Conservation (phyloP, 2,888 invertebrate species). For the Tuta absoluta region DNA sequence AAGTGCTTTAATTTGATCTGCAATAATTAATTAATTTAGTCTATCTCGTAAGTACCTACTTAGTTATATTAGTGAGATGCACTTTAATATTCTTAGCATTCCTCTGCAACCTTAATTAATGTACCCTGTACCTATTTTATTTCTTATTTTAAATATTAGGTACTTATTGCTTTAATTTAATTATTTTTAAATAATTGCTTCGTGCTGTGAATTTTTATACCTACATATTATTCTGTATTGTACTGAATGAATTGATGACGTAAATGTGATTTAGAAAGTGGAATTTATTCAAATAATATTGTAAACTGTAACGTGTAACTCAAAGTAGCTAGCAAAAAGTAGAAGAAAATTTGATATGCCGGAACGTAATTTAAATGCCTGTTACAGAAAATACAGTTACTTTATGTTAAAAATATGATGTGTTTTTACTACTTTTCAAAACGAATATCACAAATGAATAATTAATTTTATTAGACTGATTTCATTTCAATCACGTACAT, state of each 20-base stretch:
- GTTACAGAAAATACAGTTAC: constrained; percentile 1
- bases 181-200: background rate
- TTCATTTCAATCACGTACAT: no score
- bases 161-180: background rate
- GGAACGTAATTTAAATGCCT: constrained; percentile 10
- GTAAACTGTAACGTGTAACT: background rate
- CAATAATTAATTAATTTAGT: background rate
- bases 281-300: background rate
- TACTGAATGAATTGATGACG: background rate
- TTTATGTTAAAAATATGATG: background rate
- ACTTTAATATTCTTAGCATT: constrained; percentile 1
- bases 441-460: no score
- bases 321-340: constrained; percentile 2
- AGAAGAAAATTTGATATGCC: background rate
- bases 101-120: background rate
- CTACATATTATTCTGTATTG: background rate
- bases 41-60: background rate
- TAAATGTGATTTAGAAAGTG: background rate
- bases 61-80: background rate
- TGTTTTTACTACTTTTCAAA: no score
- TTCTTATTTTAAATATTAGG: background rate
- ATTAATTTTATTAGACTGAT: no score
- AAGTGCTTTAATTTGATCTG: constrained; percentile 1
- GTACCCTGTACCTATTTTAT: no score
- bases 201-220: background rate